Base-by-base conservation (phyloP, 2,888 invertebrate genomes). In the Drosophila paracracens region DNA sequence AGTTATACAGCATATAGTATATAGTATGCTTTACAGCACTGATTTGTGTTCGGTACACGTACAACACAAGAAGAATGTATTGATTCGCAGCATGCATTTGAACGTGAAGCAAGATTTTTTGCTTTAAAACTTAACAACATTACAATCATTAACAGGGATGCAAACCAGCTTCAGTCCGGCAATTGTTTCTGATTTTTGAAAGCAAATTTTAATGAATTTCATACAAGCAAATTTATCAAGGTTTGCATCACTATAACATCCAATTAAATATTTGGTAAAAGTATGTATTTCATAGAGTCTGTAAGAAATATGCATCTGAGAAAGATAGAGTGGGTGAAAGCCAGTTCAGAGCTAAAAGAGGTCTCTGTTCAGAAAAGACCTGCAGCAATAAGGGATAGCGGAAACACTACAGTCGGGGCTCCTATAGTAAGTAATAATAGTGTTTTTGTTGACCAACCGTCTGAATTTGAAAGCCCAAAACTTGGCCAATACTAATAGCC, bases 41-140 rank as follows among this genome's bases (percentile, higher is more conserved):
- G 29, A 67, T 25, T 13, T 33, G 29, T 43, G 6, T 29, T 6
- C 31, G 5, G 18, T 8, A 33, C n/a, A n/a, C n/a, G 53, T 40
- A 40, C 48, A 29, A 25, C 21, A 7, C 25, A 25, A 33, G 29
- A 25, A 33, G 13, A 50, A 3, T 56, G 27, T 25, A 33, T 18
- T 13, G 25, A 38, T 16, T 57, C 18, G 35, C 40, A 52, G 27
- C 69, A 69, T 69, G 70, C 68, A 68, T 40, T 29, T 35, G 36
- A 35, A 35, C 29, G 52, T 35, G 21, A 52, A 21, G 6, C 43
- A 52, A 33, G 16, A 31, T 18, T 29, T 33, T n/a, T 64, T 50
- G 25, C 25, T 40, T 21, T 40, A 29, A 13, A 35, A 29, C 29
- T 62, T 35, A 13, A 31, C 36, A 36, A 31, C 25, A 70, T 43